phyloP scores from a whole-genome alignment of 2,888 invertebrate species.

The Pristionchus exspectatus region DNA sequence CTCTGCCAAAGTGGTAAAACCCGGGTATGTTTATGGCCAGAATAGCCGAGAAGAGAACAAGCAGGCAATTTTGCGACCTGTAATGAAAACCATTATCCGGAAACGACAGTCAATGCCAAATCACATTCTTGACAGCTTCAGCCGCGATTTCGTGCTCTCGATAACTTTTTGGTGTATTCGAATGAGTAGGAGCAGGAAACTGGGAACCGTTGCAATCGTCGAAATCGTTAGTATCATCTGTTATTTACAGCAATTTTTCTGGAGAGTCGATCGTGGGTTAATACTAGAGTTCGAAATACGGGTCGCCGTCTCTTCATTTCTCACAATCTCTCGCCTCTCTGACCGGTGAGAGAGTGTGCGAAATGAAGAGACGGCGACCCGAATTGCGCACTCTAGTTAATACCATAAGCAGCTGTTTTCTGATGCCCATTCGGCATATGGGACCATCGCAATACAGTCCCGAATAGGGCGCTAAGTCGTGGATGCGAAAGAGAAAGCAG shows the following conservation, averaged over 20 bases:
- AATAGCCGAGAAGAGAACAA: not conserved
- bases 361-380: too few relatives aligned
- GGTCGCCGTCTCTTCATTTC: too few relatives aligned
- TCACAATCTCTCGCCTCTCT: too few relatives aligned
- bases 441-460: slow-evolving; percentile 11
- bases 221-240: not conserved
- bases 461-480: not conserved
- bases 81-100: not conserved
- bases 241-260: not conserved
- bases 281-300: too few relatives aligned
- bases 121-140: not conserved
- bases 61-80: not conserved
- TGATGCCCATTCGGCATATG: not conserved
- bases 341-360: too few relatives aligned
- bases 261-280: not conserved
- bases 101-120: not conserved
- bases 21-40: not conserved
- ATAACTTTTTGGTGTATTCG: not conserved
- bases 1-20: not conserved
- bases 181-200: not conserved
- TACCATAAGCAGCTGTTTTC: not conserved
- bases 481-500: slow-evolving; percentile 8
- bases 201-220: not conserved
- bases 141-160: not conserved
- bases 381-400: too few relatives aligned